Percentiles rank a stretch among this genome's conserved stretches.
These are phyloP conservation scores for Taeniopygia guttata DNA, from an alignment of 2,797 vertebrate genomes.

Conservation along the genomic window DNA sequence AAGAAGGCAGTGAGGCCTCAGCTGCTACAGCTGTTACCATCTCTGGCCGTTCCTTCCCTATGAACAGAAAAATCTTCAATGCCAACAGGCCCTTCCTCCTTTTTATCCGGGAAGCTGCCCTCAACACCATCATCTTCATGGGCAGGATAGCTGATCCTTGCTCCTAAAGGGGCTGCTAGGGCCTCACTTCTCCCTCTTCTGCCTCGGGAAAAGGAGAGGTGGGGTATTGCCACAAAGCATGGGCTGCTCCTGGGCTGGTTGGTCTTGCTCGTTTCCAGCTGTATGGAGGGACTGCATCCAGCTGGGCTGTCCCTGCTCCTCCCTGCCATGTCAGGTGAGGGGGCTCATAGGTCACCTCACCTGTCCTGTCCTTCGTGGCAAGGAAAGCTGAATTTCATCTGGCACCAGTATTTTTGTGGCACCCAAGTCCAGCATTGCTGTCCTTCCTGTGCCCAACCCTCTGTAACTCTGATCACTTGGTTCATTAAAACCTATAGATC, in stretches of 20 bases:
- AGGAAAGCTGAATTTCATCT: neutral
- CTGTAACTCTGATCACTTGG: constrained; percentile 12
- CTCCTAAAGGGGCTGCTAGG: neutral
- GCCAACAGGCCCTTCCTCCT: constrained; percentile 90
- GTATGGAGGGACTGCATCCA: neutral
- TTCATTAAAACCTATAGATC: constrained; percentile 38
- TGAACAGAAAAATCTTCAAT: constrained; percentile 78
- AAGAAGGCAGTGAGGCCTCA: constrained; percentile 92
- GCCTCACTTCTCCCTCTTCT: neutral
- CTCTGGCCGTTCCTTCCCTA: constrained; percentile 84
- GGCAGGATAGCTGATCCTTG: constrained; percentile 89
- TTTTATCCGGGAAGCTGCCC: constrained; percentile 86
- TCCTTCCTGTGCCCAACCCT: neutral
- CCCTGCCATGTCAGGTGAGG: neutral
- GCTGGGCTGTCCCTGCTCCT: neutral
- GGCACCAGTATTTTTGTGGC: neutral
- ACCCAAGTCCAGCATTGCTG: neutral
- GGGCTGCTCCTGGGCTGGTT: neutral
- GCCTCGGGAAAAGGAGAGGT: neutral
- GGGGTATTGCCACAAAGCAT: neutral
- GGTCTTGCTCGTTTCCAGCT: neutral
- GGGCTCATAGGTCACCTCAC: neutral
- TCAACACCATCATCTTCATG: constrained; percentile 90
- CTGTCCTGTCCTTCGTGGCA: neutral
- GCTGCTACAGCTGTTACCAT: constrained; percentile 77